Base-by-base conservation (phyloP, 2,888 invertebrate species). In the Baccha elongata region DNA sequence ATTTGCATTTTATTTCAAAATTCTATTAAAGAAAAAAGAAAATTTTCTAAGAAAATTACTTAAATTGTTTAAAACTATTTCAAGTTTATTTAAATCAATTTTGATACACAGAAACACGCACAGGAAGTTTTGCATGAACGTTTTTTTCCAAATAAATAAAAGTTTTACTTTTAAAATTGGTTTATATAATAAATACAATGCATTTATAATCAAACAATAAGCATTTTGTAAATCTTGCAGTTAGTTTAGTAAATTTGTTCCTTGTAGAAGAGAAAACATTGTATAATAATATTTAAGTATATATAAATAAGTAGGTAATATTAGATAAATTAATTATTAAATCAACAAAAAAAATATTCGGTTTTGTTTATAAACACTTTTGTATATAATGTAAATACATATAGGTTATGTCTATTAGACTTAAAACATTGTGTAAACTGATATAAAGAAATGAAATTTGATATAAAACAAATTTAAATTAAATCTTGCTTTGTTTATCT, bases 381-480 rank as follows among this genome's bases (percentile, higher is more conserved):
- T 81, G 81, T 81, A 81, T 11, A 81, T 71, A 32, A 5, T 81
- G 81, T 81, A 81, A 35, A 76, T 76, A 81, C 8, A 13, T 42
- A 26, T 26, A 26, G 26, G 26, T 26, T 26, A 26, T 6, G 26
- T 26, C 3, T 6, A 13, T 52, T 50, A 42, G 19, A 67, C 23
- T 48, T 23, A 48, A 40, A 44, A 68, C 50, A 71, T 69, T 83
- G 73, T 78, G 83, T 78, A 78, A 55, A 75, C 35, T 68, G 83
- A 67, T 72, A 81, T 81, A 81, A 81, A 81, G 40, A 62, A 72
- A 37, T 44, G 44, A 60, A 40, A 80, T 81, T 81, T 81, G 76
- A 76, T 81, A 81, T 72, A 81, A 68, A 79, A 73, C 60, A 65
- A 67, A 60, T 42, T n/a, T 37, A n/a, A 40, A 67, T 23, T 23